Conservation (phyloP, 1,140 invertebrate genomes). For the Caenorhabditis tropicalis region DNA sequence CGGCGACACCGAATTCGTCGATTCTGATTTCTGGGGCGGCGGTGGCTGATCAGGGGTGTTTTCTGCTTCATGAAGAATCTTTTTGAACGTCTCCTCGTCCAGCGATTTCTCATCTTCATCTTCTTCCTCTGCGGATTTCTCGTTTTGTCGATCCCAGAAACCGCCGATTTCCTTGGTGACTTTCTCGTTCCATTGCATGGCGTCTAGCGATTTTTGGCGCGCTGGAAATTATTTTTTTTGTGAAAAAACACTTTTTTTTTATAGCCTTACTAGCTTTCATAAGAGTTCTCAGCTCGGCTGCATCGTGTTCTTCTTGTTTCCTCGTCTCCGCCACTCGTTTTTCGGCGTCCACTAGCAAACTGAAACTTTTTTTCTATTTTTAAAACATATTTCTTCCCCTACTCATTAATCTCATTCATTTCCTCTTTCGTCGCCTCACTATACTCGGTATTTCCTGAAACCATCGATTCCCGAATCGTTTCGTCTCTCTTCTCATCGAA, state of each 20-base stretch:
- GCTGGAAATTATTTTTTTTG: not conserved
- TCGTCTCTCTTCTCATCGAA: not conserved
- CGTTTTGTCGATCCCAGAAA: constrained; percentile 38
- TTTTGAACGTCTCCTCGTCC: constrained; percentile 38
- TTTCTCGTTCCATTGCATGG: constrained; percentile 14
- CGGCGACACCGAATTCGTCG: not conserved
- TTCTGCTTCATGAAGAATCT: constrained; percentile 47
- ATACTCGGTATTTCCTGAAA: constrained; percentile 42
- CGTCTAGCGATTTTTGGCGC: constrained; percentile 43
- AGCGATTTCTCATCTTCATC: constrained; percentile 33
- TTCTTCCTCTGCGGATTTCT: not conserved
- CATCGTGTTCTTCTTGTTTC: not conserved
- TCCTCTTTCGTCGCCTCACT: constrained; percentile 47
- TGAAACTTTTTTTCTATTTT: not conserved
- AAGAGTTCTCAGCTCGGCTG: not conserved
- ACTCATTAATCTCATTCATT: constrained; percentile 47
- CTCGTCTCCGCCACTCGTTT: not conserved
- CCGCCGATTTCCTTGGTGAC: constrained; percentile 29
- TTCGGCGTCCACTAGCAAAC: constrained; percentile 30
- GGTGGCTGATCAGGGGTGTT: not conserved
- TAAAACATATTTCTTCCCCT: not conserved
- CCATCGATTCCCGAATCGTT: constrained; percentile 7
- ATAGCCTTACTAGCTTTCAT: constrained; percentile 35
- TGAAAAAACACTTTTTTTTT: too few species aligned
- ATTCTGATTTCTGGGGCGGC: not conserved